Conservation (phyloP, 2,797 vertebrate species). For the Alcedo atthis region DNA sequence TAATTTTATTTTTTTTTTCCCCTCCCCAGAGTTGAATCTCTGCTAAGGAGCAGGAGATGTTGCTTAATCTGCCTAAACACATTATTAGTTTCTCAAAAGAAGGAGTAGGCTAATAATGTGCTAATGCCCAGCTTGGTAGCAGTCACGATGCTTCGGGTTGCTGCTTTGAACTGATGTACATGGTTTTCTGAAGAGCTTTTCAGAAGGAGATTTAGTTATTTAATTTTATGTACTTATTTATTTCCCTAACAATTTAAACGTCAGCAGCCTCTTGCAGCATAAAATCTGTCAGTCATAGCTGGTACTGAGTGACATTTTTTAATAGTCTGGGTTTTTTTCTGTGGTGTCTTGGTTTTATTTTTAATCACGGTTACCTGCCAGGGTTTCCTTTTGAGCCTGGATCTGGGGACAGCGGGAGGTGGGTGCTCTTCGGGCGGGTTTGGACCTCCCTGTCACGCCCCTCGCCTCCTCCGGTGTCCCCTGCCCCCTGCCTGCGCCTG, state of each 20-base stretch:
- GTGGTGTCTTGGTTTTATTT: too few relatives aligned
- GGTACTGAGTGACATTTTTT: not conserved
- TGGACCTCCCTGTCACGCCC: not conserved
- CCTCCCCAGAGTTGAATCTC: not conserved
- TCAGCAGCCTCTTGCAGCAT: not conserved
- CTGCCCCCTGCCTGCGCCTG: not conserved
- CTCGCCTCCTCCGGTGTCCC: not conserved
- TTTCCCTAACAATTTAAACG: not conserved
- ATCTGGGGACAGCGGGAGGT: not conserved
- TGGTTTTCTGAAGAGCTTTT: not conserved
- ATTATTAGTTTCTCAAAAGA: slow-evolving; percentile 58
- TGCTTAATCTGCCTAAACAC: slow-evolving; percentile 51
- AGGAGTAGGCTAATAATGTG: slow-evolving; percentile 38
- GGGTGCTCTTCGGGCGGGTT: not conserved
- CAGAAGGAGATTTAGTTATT: not conserved
- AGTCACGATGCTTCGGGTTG: not conserved
- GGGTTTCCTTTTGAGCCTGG: not conserved
- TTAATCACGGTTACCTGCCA: not conserved
- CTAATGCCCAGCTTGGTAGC: slow-evolving; percentile 18
- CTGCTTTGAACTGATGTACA: not conserved
- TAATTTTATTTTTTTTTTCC: not conserved
- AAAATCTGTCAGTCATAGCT: not conserved
- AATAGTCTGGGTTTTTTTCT: too few relatives aligned
- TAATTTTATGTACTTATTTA: not conserved
- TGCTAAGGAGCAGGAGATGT: slow-evolving; percentile 54